A percentile compares a stretch with the other conserved stretches of the same genome.
phyloP scores from a whole-genome alignment of 2,797 vertebrate species.

The Balearica regulorum region DNA sequence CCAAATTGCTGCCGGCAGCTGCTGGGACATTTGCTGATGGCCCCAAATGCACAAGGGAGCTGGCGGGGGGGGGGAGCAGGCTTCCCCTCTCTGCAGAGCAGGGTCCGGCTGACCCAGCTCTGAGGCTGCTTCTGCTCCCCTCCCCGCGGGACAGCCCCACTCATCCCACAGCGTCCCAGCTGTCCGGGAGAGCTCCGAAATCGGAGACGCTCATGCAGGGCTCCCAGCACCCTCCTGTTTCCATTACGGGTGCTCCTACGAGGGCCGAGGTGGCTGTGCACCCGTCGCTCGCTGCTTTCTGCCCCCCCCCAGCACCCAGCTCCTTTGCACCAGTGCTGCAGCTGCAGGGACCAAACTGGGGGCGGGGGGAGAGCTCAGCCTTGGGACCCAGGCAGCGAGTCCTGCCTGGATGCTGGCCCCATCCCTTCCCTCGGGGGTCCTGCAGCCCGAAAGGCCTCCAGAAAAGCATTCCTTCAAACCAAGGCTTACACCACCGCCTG shows the following conservation, averaged over 20 bases:
- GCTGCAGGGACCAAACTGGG: not conserved
- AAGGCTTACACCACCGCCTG: not conserved
- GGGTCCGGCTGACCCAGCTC: not conserved
- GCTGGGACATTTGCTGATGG: not conserved
- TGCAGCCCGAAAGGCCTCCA: not conserved
- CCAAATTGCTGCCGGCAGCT: not conserved
- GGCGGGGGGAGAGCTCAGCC: not conserved
- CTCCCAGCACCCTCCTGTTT: not conserved
- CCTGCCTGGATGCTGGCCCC: not conserved
- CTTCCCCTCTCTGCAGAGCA: not conserved
- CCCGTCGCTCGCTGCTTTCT: rapidly evolving
- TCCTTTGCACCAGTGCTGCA: not conserved
- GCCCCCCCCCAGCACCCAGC: not conserved
- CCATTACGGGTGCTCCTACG: rapidly evolving
- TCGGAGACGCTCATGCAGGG: rapidly evolving
- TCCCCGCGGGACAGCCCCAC: not conserved
- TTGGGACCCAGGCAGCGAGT: rapidly evolving
- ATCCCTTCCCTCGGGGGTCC: not conserved
- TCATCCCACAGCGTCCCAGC: not conserved
- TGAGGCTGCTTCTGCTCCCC: not conserved
- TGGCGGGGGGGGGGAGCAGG: not conserved
- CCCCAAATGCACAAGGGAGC: not conserved
- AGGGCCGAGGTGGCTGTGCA: not conserved
- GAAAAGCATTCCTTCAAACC: not conserved
- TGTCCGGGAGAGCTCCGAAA: not conserved